Evolutionary conservation across 2,797 vertebrate species (phyloP), one percentile per base, ranked within the genome.

Genomic region (Phaenicophaeus curvirostris): DNA sequence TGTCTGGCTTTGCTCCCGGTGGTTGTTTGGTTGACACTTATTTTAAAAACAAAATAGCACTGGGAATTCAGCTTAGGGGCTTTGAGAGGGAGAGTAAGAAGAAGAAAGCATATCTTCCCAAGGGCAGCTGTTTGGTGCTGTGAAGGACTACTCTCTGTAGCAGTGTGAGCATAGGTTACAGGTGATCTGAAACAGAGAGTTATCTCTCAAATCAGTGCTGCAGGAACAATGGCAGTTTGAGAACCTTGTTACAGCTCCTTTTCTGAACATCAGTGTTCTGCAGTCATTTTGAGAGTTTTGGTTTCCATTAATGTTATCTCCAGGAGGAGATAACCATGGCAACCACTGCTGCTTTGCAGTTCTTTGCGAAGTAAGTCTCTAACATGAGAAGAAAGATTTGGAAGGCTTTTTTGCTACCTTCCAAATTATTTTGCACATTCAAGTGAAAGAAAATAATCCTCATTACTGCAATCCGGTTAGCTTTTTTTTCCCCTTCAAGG

Each of bases 311-410:
- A 17, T 53, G 55, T 63, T 95, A 55, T 59, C 85, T 88, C 20
- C 39, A 75, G 79, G 54, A 89, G 53, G 51, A 93, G 69, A 95
- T 93, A 95, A 94, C 95, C 94, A 96, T 96, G 90, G 93, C 80
- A 96, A 96, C 95, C 15, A 62, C 39, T 75, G 55, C 55, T 94
- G 77, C 67, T 88, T 86, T 86, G 71, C 89, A 81, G 69, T 84
- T 95, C 93, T 76, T 84, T 51, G 50, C 77, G 93, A 46, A 91
- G 48, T 46, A 71, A 81, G 50, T 61, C 48, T 74, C 66, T 94
- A 77, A 61, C 54, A 50, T 13, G 27, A 90, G 66, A 72, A 83
- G 30, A 85, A 73, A 77, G 53, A 83, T 85, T 85, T 57, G 13
- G 57, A 80, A 91, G 35, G 28, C 28, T 84, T 91, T 89, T 85